Percentiles rank a stretch among this genome's conserved stretches.
These are phyloP conservation scores for Avahi laniger DNA, from an alignment of 2,797 vertebrate genomes.

Conservation along the genomic window DNA sequence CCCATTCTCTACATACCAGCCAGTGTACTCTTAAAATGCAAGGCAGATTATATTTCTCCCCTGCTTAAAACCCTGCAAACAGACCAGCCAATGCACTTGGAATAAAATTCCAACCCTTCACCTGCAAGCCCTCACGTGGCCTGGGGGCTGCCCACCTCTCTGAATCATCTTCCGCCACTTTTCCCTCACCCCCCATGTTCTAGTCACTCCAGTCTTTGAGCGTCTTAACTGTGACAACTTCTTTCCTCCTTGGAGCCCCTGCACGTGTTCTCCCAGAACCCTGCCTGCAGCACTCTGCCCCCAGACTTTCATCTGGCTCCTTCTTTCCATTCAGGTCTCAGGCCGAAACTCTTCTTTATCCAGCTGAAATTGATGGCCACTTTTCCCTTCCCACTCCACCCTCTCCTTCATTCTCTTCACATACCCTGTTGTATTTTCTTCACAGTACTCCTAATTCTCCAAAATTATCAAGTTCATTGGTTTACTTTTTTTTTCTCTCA, in stretches of 20 bases:
- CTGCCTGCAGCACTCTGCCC: not conserved
- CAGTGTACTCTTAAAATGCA: slow-evolving; percentile 4
- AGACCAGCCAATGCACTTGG: not conserved
- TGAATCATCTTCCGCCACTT: not conserved
- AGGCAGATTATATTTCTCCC: not conserved
- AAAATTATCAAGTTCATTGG: not conserved
- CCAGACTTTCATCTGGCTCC: not conserved
- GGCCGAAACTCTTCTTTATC: not conserved
- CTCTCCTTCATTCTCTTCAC: not conserved
- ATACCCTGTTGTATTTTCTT: not conserved
- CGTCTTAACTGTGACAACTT: not conserved
- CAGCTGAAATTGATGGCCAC: not conserved
- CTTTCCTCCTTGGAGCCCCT: not conserved
- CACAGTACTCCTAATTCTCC: not conserved
- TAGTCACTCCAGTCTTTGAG: not conserved
- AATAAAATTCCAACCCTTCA: not conserved
- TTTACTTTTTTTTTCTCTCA: not conserved
- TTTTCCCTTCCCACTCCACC: too few species aligned
- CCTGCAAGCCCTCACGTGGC: not conserved
- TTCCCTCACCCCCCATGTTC: not conserved
- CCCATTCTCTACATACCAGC: not conserved
- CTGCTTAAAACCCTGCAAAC: not conserved
- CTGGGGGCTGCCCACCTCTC: not conserved
- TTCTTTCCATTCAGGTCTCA: not conserved
- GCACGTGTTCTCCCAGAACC: not conserved